Conservation (phyloP, 1,140 invertebrate species). For the Panulirus ornatus region DNA sequence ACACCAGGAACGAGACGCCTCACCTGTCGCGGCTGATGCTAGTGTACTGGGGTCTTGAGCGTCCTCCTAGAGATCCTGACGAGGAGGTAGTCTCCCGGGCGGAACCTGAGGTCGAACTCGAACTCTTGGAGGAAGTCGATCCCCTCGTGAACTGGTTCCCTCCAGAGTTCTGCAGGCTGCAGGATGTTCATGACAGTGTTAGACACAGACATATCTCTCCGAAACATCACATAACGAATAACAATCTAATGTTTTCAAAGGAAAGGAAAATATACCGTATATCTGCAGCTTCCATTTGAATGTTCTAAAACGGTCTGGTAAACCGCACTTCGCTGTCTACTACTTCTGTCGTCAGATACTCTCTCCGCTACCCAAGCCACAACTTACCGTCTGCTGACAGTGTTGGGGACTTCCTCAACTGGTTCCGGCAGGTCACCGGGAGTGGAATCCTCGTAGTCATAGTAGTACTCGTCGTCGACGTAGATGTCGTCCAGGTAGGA, state of each 20-base stretch:
- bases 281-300: too few species aligned
- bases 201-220: too few species aligned
- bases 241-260: too few species aligned
- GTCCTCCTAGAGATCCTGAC: slow-evolving; percentile 3
- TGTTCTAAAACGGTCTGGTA: neutral
- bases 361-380: neutral
- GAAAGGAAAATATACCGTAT: too few species aligned
- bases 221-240: too few species aligned
- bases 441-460: slow-evolving; percentile 1
- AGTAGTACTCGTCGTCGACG: slow-evolving; percentile 49
- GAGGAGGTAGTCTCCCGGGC: slow-evolving; percentile 10
- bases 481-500: slow-evolving; percentile 74
- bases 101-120: slow-evolving; percentile 6
- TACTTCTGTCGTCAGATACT: neutral
- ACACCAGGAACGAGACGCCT: neutral
- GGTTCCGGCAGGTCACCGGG: neutral
- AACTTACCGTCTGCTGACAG: slow-evolving; percentile 23
- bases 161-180: slow-evolving; percentile 67
- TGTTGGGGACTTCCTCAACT: slow-evolving; percentile 26
- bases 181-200: too few species aligned
- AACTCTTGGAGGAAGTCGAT: neutral
- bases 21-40: slow-evolving; percentile 68
- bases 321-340: neutral
- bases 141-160: slow-evolving; percentile 62
- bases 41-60: slow-evolving; percentile 61